These are phyloP conservation scores for Fundulus diaphanus DNA, from an alignment of 2,797 vertebrate species.

Conservation along the genomic window DNA sequence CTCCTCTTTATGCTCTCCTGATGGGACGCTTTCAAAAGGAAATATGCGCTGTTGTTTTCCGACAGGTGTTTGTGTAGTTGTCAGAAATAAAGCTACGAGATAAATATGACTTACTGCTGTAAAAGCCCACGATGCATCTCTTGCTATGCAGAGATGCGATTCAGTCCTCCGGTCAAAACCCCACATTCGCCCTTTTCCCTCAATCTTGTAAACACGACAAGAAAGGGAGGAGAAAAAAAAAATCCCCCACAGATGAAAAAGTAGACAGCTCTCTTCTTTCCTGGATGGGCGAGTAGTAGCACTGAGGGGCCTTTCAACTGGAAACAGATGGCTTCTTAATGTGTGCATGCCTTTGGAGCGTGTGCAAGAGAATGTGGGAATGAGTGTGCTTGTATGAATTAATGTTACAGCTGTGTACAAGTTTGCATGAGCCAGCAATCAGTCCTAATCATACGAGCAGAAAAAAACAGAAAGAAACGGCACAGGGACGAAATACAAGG, in stretches of 20 bases:
- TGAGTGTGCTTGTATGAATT: constrained; percentile 40
- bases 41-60: constrained; percentile 23
- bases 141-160: constrained; percentile 18
- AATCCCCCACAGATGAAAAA: constrained; percentile 66
- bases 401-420: constrained; percentile 32
- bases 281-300: constrained; percentile 72
- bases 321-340: constrained; percentile 85
- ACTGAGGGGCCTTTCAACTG: constrained; percentile 76
- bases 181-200: constrained; percentile 30
- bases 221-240: constrained; percentile 60
- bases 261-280: constrained; percentile 75
- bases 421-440: constrained; percentile 39
- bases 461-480: constrained; percentile 19
- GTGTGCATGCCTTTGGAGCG: constrained; percentile 63
- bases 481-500: constrained; percentile 17
- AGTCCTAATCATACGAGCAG: constrained; percentile 15
- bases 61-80: constrained; percentile 21
- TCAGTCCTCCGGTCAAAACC: constrained; percentile 38
- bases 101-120: constrained; percentile 26
- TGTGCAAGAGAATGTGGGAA: constrained; percentile 40
- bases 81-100: constrained; percentile 10
- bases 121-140: constrained; percentile 24
- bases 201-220: constrained; percentile 52
- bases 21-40: constrained; percentile 39
- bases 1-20: constrained; percentile 10